Evolutionary conservation across 2,888 invertebrate species (phyloP), one percentile per base, ranked within the genome.

Genomic region (Cotesia congregata): DNA sequence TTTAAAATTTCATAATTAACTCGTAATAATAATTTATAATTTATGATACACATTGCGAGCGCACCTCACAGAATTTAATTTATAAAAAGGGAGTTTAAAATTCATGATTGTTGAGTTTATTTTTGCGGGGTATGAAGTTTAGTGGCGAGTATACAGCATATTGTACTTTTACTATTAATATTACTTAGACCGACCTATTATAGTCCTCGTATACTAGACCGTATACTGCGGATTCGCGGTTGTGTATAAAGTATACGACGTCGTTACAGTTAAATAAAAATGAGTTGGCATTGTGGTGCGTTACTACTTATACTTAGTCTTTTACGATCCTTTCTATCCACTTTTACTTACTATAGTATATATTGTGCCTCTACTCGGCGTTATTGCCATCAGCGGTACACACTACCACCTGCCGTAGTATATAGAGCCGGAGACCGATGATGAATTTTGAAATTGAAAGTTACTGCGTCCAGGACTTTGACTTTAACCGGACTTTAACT

Each of bases 401-500:
- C 20, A 20, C 17, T 62, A 62, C 15, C 62, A 62, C 17, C 62
- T 62, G 62, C 15, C 67, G 50, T 7, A 7, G 30, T 30, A 30
- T 30, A 30, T 30, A 30, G 30, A 30, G 30, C 30, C 30, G 3
- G 20, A 67, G 20, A 20, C 38, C 30, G 67, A 67, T 70, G 70
- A 60, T 70, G 7, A 50, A 70, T 70, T 65, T 65, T 30, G 65
- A 65, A 65, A 65, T 65, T 65, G 65, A 65, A 65, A 65, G 65
- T 65, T 20, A 65, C 9, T 20, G 30, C 17, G 50, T 65, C 65
- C 20, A 65, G 65, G 65, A 30, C 38, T 65, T 30, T 65, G 65
- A 50, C 50, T 50, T 38, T 7, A 9, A 65, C 65, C 38, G 38
- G 30, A 20, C 7, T 65, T 15, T 62, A 65, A 65, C 65, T 30